phyloP scores from a whole-genome alignment of 2,113 vertebrate species.

The Pelusios castaneus region DNA sequence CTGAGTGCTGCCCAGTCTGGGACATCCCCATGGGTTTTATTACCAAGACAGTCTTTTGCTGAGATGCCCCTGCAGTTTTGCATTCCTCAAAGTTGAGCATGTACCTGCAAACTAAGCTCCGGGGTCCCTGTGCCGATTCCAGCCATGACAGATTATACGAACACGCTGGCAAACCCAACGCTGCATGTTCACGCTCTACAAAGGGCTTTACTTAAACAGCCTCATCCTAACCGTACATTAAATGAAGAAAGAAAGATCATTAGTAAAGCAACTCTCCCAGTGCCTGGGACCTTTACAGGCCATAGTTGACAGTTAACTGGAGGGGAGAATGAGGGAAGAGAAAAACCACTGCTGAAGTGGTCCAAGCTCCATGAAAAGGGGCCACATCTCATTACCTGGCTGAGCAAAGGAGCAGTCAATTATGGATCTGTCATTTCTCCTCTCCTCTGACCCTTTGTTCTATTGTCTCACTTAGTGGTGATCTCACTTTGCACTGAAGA shows the following conservation, averaged over 20 bases:
- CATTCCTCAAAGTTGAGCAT: background rate
- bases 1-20: too few species aligned
- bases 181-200: rapidly evolving
- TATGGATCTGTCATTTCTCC: background rate
- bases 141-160: background rate
- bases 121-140: background rate
- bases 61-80: rapidly evolving
- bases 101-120: background rate
- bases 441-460: background rate
- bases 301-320: background rate
- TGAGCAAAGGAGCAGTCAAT: background rate
- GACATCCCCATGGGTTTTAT: background rate
- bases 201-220: background rate
- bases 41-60: background rate
- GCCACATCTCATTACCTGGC: background rate
- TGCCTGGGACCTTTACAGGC: background rate
- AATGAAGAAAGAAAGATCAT: background rate
- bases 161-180: background rate
- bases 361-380: background rate
- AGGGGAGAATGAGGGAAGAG: background rate
- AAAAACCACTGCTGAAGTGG: background rate
- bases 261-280: background rate
- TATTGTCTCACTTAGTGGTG: background rate
- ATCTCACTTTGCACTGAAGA: background rate
- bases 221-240: background rate